These are phyloP conservation scores for Hemibagrus wyckioides DNA, from an alignment of 2,113 vertebrate species.

Conservation along the genomic window DNA sequence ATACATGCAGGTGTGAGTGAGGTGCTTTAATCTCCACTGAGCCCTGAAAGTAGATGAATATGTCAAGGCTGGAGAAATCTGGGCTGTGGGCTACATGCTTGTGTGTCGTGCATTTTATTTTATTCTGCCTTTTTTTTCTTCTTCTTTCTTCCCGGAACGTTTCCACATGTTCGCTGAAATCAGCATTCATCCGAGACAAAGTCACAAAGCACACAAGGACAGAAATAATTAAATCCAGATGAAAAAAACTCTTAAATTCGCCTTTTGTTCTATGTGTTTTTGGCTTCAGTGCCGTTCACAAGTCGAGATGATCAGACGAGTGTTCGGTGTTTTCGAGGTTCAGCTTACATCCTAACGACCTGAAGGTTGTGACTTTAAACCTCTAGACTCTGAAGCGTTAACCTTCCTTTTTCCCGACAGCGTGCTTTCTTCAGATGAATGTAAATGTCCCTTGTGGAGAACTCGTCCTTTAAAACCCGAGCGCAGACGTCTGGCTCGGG, in stretches of 20 bases:
- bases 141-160: conserved; percentile 16
- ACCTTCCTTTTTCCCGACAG: not conserved
- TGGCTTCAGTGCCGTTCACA: not conserved
- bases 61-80: not conserved
- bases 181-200: conserved; percentile 14
- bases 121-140: not conserved
- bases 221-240: conserved; percentile 9
- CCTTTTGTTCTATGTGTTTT: not conserved
- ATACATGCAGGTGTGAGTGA: not conserved
- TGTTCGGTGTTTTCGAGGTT: not conserved
- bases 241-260: not conserved
- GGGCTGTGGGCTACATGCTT: not conserved
- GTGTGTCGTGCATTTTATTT: conserved; percentile 1
- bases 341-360: not conserved
- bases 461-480: conserved; percentile 21
- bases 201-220: conserved; percentile 19
- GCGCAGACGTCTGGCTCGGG: conserved; percentile 17
- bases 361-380: not conserved
- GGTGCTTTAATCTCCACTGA: not conserved
- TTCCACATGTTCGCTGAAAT: conserved; percentile 22
- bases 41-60: not conserved
- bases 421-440: not conserved
- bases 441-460: not conserved
- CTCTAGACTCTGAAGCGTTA: not conserved
- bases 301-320: not conserved